phyloP scores from a whole-genome alignment of 1,140 invertebrate species.

The Paraescarpia echinospica region DNA sequence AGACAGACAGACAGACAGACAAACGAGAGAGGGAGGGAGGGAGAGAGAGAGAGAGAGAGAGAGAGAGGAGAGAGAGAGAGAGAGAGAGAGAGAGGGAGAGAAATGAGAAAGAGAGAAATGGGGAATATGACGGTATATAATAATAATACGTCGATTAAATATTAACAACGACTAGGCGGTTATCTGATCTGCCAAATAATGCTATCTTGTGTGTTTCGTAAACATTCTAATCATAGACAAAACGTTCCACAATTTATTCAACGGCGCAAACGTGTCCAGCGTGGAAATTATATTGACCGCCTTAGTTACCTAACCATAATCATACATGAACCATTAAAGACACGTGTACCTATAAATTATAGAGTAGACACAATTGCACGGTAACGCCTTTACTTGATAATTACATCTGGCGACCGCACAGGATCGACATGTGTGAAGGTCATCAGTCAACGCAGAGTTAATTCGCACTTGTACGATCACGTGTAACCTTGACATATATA shows the following conservation, averaged over 20 bases:
- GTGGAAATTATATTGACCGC: background rate
- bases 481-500: background rate
- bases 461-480: background rate
- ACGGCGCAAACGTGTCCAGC: too few relatives aligned
- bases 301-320: background rate
- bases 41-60: too few relatives aligned
- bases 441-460: background rate
- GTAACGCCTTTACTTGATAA: background rate
- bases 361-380: background rate
- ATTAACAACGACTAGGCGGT: too few relatives aligned
- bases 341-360: background rate
- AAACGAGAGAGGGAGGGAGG: too few relatives aligned
- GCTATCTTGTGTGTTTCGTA: background rate
- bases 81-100: too few relatives aligned
- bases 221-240: too few relatives aligned
- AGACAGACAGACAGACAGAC: too few relatives aligned
- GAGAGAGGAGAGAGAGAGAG: too few relatives aligned
- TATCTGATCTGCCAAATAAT: background rate
- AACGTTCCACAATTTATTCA: too few relatives aligned
- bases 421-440: background rate
- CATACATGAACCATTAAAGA: background rate
- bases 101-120: too few relatives aligned
- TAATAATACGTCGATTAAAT: too few relatives aligned
- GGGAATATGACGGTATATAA: too few relatives aligned
- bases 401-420: background rate